phyloP scores from a whole-genome alignment of 2,888 invertebrate species.

The Germaria angustata region DNA sequence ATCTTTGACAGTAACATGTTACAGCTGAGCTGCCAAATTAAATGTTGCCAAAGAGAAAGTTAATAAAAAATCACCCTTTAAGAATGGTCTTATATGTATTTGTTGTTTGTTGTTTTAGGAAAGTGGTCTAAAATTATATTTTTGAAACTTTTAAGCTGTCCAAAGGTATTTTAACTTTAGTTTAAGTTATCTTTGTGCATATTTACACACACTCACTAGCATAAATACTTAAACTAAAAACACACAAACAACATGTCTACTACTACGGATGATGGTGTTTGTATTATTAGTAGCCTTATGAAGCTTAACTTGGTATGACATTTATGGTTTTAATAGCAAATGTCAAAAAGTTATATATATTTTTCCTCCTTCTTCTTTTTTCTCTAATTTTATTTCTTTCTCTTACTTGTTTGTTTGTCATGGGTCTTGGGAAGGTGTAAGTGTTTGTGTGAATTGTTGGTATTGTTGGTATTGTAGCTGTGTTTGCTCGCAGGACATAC shows the following conservation, averaged over 20 bases:
- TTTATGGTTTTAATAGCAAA: constrained; percentile 76
- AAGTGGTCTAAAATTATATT: constrained; percentile 55
- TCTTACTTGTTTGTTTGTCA: background rate
- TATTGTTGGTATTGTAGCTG: constrained; percentile 20
- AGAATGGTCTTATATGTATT: background rate
- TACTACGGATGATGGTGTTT: constrained; percentile 34
- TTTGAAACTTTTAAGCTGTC: constrained; percentile 77
- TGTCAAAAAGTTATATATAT: constrained; percentile 76
- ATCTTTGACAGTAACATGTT: too few relatives aligned
- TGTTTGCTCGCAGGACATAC: constrained; percentile 42
- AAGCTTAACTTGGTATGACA: constrained; percentile 77
- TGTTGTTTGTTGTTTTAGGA: constrained; percentile 17
- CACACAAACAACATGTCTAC: background rate
- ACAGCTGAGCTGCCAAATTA: too few relatives aligned
- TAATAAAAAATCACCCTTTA: too few relatives aligned
- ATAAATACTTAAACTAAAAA: background rate
- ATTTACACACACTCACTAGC: background rate
- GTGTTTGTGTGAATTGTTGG: background rate
- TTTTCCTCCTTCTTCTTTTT: background rate
- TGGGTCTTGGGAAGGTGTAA: background rate
- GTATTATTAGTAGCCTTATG: constrained; percentile 58
- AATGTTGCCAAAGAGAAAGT: too few relatives aligned
- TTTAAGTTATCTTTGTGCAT: constrained; percentile 69
- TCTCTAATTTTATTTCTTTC: background rate
- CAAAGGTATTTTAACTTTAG: constrained; percentile 77